Evolutionary conservation across 1,140 invertebrate genomes (phyloP), one percentile per base, ranked within the genome.

Genomic region (Scaptomyza montana): DNA sequence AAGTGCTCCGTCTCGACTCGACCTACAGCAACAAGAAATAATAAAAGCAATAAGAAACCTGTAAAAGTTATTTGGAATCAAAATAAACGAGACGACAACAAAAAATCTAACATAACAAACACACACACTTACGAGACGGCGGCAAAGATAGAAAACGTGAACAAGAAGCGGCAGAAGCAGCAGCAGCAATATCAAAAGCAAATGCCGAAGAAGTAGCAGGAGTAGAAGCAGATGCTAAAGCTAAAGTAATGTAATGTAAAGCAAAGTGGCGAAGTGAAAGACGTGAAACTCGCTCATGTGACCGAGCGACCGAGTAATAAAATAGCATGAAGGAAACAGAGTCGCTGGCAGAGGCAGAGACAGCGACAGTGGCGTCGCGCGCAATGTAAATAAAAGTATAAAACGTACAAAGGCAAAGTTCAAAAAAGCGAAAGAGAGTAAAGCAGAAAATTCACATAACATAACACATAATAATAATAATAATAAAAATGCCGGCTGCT

Each of bases 401-500:
- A 85, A 86, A 74, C 69, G 74, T 49, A 45, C 41, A 68, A 69
- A 74, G 57, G 66, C 67, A 74, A 55, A 70, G 60, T 60, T 78
- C 59, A 78, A 80, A 66, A 75, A 76, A 68, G 56, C 47, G 49
- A 65, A 54, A 10, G 59, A 62, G 61, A 50, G 56, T 39, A 73
- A 86, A 74, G 61, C 67, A 54, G 30, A 78, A 61, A 76, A 79
- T 68, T 69, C 69, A 78, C 80, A 80, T 82, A 82, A 86, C 82
- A 82, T 87, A 86, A 89, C 78, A 80, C 77, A 86, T 77, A 77
- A 85, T 86, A 87, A 87, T 87, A 87, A 86, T 85, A 85, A 86
- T 86, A 87, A 87, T 87, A 87, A 87, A 87, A 87, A 87, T 82
- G 82, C 82, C 82, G 82, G 82, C 84, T 72, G 82, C 82, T 73